Base-by-base conservation (phyloP, 2,113 vertebrate species). In the Bucco capensis region DNA sequence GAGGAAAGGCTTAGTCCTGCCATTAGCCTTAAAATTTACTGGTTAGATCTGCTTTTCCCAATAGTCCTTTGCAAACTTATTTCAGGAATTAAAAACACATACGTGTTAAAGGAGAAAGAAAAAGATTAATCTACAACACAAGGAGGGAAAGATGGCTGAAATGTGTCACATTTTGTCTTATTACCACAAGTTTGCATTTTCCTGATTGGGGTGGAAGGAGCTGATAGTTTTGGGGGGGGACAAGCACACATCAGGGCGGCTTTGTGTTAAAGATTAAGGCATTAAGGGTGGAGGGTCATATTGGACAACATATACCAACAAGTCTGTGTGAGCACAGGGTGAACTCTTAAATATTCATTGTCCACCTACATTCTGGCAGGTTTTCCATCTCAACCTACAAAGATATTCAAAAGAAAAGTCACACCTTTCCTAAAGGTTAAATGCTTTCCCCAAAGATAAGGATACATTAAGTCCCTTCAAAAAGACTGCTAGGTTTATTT, bases 341-440 rank as follows among this genome's bases (percentile, higher is more conserved):
- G 56, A 92, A 30, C 46, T 54, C 40, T 53, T 18, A 61, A 53
- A 67, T 13, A 31, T 53, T 67, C 53, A 31, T 16, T 76, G 23
- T 6, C 90, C 70, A 50, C 28, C n/a, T 86, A 70, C 11, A 1
- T 50, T 57, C 49, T 69, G 28, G 53, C 25, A 81, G 57, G 10
- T 60, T 87, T 90, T 74, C 57, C 35, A 72, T 12, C 27, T 38
- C 49, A 80, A 62, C 42, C 30, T 31, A 40, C n/a, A 40, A 74
- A 5, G 8, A 5, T 51, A 71, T 74, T 42, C 70, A 57, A 71
- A 65, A 65, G 25, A 62, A 35, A 64, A 85, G 40, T 70, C 82
- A 77, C 44, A 54, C n/a, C 30, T 95, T 67, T 74, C 57, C 44
- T 72, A 94, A 90, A 88, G 72, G 85, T 91, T 60, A 88, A 92